Evolutionary conservation across 2,888 invertebrate genomes (phyloP), one percentile per base, ranked within the genome.

Genomic region (Malacosoma neustria): DNA sequence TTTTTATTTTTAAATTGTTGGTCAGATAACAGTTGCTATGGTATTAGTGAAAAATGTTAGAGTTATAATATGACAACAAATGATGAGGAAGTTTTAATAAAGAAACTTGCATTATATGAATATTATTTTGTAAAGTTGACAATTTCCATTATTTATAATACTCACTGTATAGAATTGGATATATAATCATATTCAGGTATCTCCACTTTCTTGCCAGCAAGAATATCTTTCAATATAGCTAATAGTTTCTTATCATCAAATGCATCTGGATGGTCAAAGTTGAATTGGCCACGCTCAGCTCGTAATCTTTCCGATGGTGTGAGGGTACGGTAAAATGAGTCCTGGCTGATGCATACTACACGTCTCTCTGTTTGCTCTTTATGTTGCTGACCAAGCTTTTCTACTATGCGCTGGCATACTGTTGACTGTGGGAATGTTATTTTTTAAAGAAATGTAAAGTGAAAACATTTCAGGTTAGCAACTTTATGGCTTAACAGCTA

Each of bases 241-340:
- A 91, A 87, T 69, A 99, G 92, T 14, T 96, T 87, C 38, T 93
- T 92, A 63, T 96, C 94, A 71, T 99, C 95, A 72, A 99, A 97
- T 0, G 99, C 98, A 74, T 96, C 97, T 0, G 99, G 99, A 84
- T 99, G 99, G 74, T 99, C 99, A 75, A 99, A 99, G 85, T 99
- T 98, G 70, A 95, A 99, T 56, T 94, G 92, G 14, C 99, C 99
- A 36, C 92, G 91, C 41, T 93, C 93, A 2, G 96, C 96, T 49
- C 92, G 92, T 0, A 90, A 76, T 51, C 93, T 91, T 66, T 99
- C 98, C 0, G 91, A 89, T 0, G 90, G 82, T 0, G 90, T 92
- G 34, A 99, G 85, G 42, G 96, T 93, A 37, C 95, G 90, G 79
- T 99, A 99, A 81, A 99, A 99, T 38, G 97, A 95, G 65, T 99